Evolutionary conservation across 2,113 vertebrate species (phyloP).

Genomic region (Taxidea taxus): DNA sequence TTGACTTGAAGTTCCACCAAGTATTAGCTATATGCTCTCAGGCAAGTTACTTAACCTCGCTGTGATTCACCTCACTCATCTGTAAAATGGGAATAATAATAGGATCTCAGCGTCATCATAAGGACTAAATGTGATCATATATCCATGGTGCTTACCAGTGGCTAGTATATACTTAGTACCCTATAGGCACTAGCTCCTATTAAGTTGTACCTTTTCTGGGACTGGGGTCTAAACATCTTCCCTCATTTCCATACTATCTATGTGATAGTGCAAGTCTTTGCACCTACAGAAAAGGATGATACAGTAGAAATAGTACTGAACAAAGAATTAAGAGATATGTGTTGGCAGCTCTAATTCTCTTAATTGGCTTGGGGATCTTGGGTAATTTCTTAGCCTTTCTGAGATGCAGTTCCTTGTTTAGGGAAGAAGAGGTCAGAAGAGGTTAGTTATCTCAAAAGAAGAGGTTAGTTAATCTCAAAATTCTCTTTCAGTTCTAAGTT

Average conservation of each 20-base stretch:
- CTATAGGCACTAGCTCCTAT: background rate
- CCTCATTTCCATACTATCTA: background rate
- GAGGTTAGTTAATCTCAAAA: background rate
- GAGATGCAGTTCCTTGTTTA: background rate
- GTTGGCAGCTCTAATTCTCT: background rate
- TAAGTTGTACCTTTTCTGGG: background rate
- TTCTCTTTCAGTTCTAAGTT: conserved; percentile 1
- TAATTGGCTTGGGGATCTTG: background rate
- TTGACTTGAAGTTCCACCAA: background rate
- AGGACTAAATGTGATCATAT: background rate
- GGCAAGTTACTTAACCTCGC: background rate
- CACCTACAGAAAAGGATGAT: background rate
- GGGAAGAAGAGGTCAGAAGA: background rate
- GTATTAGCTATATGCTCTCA: background rate
- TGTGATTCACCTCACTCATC: background rate
- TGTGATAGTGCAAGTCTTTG: background rate
- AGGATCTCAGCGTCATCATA: background rate
- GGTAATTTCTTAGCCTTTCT: background rate
- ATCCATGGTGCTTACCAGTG: background rate
- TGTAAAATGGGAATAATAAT: background rate
- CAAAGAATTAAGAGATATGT: background rate
- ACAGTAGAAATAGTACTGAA: background rate
- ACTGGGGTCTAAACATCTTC: background rate
- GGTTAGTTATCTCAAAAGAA: background rate
- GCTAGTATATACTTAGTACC: background rate